phyloP scores from a whole-genome alignment of 2,113 vertebrate species.

The Thamnophis sirtalis region DNA sequence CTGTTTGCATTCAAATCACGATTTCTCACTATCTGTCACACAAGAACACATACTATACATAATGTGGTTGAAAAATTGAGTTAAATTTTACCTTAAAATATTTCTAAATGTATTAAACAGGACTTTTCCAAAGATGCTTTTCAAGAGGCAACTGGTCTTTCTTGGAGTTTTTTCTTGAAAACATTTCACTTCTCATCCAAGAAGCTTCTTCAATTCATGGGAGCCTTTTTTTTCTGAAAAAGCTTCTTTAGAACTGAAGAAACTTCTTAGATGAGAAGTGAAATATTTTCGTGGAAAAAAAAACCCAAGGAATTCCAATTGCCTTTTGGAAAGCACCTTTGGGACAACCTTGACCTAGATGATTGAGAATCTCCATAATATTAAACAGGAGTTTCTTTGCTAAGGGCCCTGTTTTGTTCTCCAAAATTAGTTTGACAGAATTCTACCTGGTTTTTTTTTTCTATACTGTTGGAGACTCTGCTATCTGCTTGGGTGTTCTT shows the following conservation, averaged over 20 bases:
- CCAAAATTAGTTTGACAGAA: neutral
- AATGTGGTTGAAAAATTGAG: neutral
- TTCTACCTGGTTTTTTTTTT: neutral
- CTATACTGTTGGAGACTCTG: constrained; percentile 16
- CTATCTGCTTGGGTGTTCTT: constrained; percentile 30
- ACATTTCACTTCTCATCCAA: neutral
- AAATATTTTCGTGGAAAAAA: neutral
- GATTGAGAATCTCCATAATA: neutral
- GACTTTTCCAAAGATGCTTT: neutral
- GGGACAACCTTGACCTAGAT: neutral
- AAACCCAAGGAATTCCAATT: neutral
- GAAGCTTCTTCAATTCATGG: neutral
- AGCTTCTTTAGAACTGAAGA: no score
- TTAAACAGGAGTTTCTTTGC: neutral
- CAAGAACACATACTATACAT: neutral
- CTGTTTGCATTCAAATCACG: neutral
- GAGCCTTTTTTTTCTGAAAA: no score
- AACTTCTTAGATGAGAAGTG: neutral
- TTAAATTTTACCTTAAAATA: neutral
- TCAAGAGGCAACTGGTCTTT: neutral
- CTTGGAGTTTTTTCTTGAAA: neutral
- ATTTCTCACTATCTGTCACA: neutral
- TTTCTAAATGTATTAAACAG: neutral
- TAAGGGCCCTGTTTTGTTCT: neutral
- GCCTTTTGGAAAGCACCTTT: no score